A percentile compares a stretch with the other conserved stretches of the same genome.
phyloP scores from a whole-genome alignment of 1,140 invertebrate genomes.

The Dinoponera quadriceps region DNA sequence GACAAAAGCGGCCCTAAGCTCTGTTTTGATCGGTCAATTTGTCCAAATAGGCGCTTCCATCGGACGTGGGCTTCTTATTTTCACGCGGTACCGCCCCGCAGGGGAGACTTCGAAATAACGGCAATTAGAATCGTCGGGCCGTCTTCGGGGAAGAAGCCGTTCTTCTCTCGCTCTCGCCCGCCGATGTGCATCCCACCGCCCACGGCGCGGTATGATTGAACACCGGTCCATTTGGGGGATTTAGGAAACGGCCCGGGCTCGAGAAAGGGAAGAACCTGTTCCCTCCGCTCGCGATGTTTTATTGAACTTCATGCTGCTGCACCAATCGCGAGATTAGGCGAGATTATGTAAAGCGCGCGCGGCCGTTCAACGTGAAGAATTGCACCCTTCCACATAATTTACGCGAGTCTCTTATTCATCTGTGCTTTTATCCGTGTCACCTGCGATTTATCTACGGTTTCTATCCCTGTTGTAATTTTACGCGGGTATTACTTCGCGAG shows the following conservation, averaged over 20 bases:
- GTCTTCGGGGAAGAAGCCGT: slow-evolving; percentile 60
- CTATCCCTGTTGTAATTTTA: not conserved
- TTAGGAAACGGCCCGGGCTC: slow-evolving; percentile 23
- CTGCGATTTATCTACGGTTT: not conserved
- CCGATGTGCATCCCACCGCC: slow-evolving; percentile 45
- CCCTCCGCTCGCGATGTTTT: slow-evolving; percentile 28
- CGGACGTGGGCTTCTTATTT: slow-evolving; percentile 55
- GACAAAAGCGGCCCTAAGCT: slow-evolving; percentile 49
- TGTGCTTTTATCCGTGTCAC: not conserved
- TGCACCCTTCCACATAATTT: not conserved
- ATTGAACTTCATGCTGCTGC: slow-evolving; percentile 33
- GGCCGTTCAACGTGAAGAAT: not conserved
- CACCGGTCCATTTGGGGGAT: slow-evolving; percentile 48
- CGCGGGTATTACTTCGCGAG: too few species aligned
- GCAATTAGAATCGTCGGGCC: slow-evolving; percentile 78
- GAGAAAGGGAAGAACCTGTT: slow-evolving; percentile 48
- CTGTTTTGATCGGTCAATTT: slow-evolving; percentile 74
- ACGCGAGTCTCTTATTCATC: not conserved
- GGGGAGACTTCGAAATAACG: slow-evolving; percentile 69
- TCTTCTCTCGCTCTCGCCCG: not conserved
- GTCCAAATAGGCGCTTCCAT: slow-evolving; percentile 63
- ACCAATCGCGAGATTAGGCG: slow-evolving; percentile 40
- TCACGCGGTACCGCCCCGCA: slow-evolving; percentile 49
- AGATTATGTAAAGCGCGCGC: slow-evolving; percentile 30
- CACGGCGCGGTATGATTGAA: slow-evolving; percentile 49